Evolutionary conservation across 2,113 vertebrate species (phyloP), one percentile per base, ranked within the genome.

Genomic region (Sorex fumeus): DNA sequence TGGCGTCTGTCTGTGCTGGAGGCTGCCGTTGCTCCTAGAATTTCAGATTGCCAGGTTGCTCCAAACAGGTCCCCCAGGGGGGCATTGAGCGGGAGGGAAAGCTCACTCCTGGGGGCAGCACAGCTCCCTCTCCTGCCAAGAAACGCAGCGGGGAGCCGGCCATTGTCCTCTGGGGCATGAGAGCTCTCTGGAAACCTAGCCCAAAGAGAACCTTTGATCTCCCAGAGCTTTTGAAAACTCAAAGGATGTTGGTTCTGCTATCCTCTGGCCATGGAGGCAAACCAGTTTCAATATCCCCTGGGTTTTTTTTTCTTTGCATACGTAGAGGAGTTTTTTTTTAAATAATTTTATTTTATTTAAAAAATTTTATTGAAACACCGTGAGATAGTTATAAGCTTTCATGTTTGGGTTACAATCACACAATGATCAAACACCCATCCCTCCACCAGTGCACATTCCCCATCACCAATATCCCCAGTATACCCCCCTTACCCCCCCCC

Each of bases 231-330:
- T 87, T 87, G 57, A 93, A 90, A 83, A 28, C 62, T 27, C 76
- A 84, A 81, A 88, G 84, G 67, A n/a, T 84, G 53, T 91, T 67
- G 8, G 47, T 47, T 82, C 76, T 84, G 60, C 72, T 90, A 40
- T 45, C 90, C 72, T 77, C 69, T 71, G 53, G 64, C 40, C 79
- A 43, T 53, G 74, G 2, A 80, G 60, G 32, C 67, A 77, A 53
- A 30, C 40, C 3, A 3, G 57, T 86, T 91, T 77, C 50, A 40
- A 18, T 4, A 6, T n/a, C n/a, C n/a, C n/a, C n/a, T n/a, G n/a
- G n/a, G n/a, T n/a, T n/a, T n/a, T n/a, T n/a, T n/a, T n/a, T n/a
- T n/a, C n/a, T n/a, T n/a, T n/a, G n/a, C n/a, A n/a, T n/a, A n/a
- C n/a, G n/a, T n/a, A n/a, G n/a, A n/a, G n/a, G n/a, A n/a, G n/a